A percentile compares a stretch with the other conserved stretches of the same genome.
phyloP scores from a whole-genome alignment of 1,140 invertebrate genomes.

The Agrypnia vestita region DNA sequence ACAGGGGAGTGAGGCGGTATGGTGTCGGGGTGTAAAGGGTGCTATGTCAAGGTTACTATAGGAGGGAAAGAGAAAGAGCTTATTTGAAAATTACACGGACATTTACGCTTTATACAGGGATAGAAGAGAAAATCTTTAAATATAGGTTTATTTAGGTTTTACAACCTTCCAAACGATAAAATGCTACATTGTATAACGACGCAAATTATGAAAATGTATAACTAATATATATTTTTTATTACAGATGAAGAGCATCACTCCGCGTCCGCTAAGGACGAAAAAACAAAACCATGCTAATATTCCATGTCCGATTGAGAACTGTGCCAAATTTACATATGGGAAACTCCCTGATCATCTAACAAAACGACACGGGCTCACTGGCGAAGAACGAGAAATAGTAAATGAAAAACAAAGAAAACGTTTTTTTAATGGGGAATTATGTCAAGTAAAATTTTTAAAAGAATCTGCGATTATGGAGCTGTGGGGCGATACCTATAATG shows the following conservation, averaged over 20 bases:
- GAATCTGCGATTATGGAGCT: slow-evolving; percentile 71
- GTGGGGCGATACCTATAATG: slow-evolving; percentile 72
- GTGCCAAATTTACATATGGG: slow-evolving; percentile 71
- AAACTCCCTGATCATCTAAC: slow-evolving; percentile 72
- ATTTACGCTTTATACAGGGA: slow-evolving; percentile 9
- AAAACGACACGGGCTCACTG: slow-evolving; percentile 70
- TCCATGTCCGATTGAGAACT: slow-evolving; percentile 72
- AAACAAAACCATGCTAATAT: slow-evolving; percentile 73
- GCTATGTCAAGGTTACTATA: slow-evolving; percentile 49
- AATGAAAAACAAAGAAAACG: slow-evolving; percentile 72
- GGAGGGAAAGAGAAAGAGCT: slow-evolving; percentile 29
- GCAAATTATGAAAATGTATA: too few species aligned
- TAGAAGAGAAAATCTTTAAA: background rate
- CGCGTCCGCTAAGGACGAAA: slow-evolving; percentile 66
- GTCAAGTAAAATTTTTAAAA: slow-evolving; percentile 71
- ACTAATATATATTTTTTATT: slow-evolving; percentile 58
- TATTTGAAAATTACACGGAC: background rate
- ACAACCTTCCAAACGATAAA: too few species aligned
- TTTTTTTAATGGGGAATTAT: slow-evolving; percentile 72
- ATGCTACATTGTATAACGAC: too few species aligned
- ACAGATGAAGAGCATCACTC: slow-evolving; percentile 58
- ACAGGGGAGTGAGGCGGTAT: slow-evolving; percentile 15
- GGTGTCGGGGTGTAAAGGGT: slow-evolving; percentile 4
- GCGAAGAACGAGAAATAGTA: slow-evolving; percentile 69
- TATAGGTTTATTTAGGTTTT: too few species aligned